Base-by-base conservation (phyloP, 2,888 invertebrate genomes). In the Drosophila fungiperda region DNA sequence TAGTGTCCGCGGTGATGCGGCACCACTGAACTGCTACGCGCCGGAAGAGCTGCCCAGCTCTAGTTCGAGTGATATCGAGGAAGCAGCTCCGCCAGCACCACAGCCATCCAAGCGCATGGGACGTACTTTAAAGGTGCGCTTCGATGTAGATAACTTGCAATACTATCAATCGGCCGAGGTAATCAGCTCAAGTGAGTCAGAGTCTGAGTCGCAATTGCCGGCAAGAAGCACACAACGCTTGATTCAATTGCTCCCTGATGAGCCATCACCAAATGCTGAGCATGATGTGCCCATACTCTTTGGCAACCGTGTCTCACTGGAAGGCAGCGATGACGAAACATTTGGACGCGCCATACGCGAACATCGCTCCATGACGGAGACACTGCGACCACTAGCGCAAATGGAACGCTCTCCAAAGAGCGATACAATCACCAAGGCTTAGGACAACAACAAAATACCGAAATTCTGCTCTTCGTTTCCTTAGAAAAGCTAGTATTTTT, bases 331-430 rank as follows among this genome's bases (percentile, higher is more conserved):
- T 58, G 76, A 79, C 6, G 75, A 74, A 12, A 58, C 73, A 12
- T 80, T 84, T 52, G 79, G 70, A 50, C 74, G 94, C 45, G 91
- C 95, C 71, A 93, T 95, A 73, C 93, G 94, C 0, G 93, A 94
- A 67, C 95, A 95, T 82, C 93, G 95, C 50, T 68, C 82, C 74
- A 75, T 92, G 68, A 91, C 88, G 83, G 94, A 84, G 92, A 94
- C 86, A 91, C 77, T 90, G 50, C 77, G 77, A 32, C 70, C 72
- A 32, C 60, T 52, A 45, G 29, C 48, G 17, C 60, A 66, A 50
- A 32, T 60, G 64, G 55, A 72, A 52, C 49, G 55, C 50, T 17
- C 23, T 11, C 12, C n/a, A 20, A 40, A 4, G 26, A 53, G 45
- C 32, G 40, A 58, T 15, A 32, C 40, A 59, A 42, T 12, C n/a